These are phyloP conservation scores for Callimorpha dominula DNA, from an alignment of 2,888 invertebrate genomes.

Conservation along the genomic window DNA sequence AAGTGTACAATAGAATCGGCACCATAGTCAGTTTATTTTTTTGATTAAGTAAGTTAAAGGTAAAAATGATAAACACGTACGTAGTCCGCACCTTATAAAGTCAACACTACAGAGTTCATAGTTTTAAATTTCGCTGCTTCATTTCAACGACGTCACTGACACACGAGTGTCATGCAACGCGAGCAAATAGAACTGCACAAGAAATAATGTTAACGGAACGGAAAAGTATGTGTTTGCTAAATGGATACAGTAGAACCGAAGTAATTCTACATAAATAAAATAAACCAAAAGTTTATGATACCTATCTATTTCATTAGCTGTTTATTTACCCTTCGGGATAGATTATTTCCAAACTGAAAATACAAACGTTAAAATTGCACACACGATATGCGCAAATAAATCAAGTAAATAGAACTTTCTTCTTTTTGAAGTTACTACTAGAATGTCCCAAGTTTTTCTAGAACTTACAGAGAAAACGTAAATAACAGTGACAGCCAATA, in stretches of 20 bases:
- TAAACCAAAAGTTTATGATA: no score
- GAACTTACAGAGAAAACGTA: no score
- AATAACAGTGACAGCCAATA: no score
- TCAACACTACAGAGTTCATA: not conserved
- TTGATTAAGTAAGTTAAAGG: no score
- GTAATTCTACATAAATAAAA: not conserved
- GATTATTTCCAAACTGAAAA: no score
- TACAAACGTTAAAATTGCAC: no score
- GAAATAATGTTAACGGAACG: not conserved
- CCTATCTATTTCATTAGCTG: not conserved
- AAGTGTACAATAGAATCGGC: no score
- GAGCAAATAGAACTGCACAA: slow-evolving; percentile 7
- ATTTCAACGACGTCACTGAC: slow-evolving; percentile 9
- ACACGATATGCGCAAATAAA: no score
- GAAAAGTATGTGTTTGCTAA: not conserved
- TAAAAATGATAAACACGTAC: not conserved
- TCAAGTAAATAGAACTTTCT: no score
- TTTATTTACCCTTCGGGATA: not conserved
- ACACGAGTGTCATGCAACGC: slow-evolving; percentile 9
- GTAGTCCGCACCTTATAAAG: not conserved
- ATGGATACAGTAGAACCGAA: not conserved
- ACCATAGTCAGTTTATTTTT: no score
- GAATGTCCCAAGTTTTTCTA: no score
- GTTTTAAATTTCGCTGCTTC: slow-evolving; percentile 16
- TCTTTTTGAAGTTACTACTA: no score